These are phyloP conservation scores for Lathamus discolor DNA, from an alignment of 2,113 vertebrate species.

Conservation along the genomic window DNA sequence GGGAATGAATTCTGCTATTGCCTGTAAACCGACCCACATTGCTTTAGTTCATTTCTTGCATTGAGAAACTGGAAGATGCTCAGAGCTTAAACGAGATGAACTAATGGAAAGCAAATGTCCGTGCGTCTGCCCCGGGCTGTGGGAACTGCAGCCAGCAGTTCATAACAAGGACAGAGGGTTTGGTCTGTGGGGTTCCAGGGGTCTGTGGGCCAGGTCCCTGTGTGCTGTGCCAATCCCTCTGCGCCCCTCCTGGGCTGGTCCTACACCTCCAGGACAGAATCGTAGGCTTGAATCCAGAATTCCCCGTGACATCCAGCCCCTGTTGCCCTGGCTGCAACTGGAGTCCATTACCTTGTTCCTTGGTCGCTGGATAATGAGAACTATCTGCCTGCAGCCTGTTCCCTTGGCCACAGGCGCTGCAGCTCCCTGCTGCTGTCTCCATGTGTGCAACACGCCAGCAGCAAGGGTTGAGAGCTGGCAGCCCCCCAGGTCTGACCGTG, in stretches of 20 bases:
- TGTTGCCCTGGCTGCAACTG: background rate
- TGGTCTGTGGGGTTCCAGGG: background rate
- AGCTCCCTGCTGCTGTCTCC: background rate
- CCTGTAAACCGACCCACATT: rapidly evolving
- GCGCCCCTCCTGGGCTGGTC: background rate
- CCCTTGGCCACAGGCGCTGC: background rate
- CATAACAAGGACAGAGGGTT: background rate
- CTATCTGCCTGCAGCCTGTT: background rate
- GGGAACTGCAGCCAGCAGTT: background rate
- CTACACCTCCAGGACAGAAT: background rate
- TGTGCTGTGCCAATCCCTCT: rapidly evolving
- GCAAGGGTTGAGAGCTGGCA: background rate
- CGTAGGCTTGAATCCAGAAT: background rate
- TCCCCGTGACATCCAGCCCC: background rate
- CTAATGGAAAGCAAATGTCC: background rate
- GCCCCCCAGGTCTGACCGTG: background rate
- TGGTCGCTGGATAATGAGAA: background rate
- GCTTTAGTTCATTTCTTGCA: background rate
- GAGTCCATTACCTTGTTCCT: background rate
- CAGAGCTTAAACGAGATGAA: background rate
- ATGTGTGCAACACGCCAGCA: rapidly evolving
- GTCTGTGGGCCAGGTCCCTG: background rate
- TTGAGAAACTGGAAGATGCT: background rate
- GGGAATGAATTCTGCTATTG: background rate
- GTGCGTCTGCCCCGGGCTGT: rapidly evolving